phyloP scores from a whole-genome alignment of 2,888 invertebrate genomes.

The Andrena haemorrhoa region DNA sequence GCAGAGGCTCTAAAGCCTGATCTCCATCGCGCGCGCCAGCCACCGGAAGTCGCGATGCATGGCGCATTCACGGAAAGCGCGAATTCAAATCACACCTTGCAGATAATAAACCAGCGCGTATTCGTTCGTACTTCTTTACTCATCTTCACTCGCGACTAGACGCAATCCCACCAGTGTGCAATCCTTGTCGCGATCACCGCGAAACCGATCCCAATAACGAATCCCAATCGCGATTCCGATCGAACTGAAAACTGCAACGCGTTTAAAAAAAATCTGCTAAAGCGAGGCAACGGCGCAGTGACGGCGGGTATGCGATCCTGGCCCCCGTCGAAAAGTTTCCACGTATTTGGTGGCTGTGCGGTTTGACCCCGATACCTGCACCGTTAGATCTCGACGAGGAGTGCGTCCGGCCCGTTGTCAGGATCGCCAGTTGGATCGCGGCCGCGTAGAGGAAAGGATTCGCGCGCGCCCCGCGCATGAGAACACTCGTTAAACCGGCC shows the following conservation, averaged over 20 bases:
- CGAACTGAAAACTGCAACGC: not conserved
- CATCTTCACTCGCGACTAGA: not conserved
- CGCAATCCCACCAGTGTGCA: no score
- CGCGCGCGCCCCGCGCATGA: conserved; percentile 39
- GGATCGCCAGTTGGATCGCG: conserved; percentile 25
- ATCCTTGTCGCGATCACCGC: not conserved
- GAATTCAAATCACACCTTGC: conserved; percentile 22
- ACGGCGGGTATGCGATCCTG: conserved; percentile 23
- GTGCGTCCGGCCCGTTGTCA: not conserved
- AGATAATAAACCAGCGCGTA: conserved; percentile 1
- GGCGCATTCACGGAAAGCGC: conserved; percentile 8
- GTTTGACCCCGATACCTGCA: conserved; percentile 34
- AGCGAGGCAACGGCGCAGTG: not conserved
- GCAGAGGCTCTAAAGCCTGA: conserved; percentile 1
- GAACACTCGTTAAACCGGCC: conserved; percentile 56
- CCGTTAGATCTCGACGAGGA: conserved; percentile 35
- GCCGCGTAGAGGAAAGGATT: conserved; percentile 18
- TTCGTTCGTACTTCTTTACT: not conserved
- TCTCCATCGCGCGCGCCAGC: conserved; percentile 6
- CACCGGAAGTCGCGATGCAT: conserved; percentile 41
- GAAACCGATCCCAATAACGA: not conserved
- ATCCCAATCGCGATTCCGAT: not conserved
- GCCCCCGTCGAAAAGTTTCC: conserved; percentile 17
- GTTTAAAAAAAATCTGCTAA: not conserved
- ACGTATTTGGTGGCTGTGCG: not conserved